Conservation (phyloP, 2,113 vertebrate species). For the Pungitius pungitius region DNA sequence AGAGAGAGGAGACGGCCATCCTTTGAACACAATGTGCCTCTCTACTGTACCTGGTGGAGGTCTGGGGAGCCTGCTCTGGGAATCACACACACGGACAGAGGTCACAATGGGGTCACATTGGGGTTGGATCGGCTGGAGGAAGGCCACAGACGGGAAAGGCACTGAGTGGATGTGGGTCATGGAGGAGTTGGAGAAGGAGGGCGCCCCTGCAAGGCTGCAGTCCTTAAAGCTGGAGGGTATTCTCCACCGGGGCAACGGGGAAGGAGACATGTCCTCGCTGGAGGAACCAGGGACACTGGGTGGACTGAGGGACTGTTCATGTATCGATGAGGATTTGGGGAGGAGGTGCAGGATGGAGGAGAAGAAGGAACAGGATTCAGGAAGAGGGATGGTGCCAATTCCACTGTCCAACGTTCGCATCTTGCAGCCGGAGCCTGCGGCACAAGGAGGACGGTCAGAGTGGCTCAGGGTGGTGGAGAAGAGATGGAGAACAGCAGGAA, state of each 20-base stretch:
- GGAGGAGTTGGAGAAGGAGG: slow-evolving; percentile 83
- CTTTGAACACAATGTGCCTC: background rate
- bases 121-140: slow-evolving; percentile 73
- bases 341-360: slow-evolving; percentile 78
- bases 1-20: background rate
- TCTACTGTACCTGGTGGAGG: slow-evolving; percentile 85
- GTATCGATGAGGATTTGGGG: slow-evolving; percentile 79
- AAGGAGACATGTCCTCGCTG: slow-evolving; percentile 67
- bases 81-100: slow-evolving; percentile 74
- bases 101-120: slow-evolving; percentile 63
- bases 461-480: slow-evolving; percentile 8
- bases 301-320: slow-evolving; percentile 72
- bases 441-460: slow-evolving; percentile 75
- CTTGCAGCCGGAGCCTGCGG: slow-evolving; percentile 87
- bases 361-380: slow-evolving; percentile 86
- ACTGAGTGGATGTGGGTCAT: slow-evolving; percentile 77
- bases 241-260: slow-evolving; percentile 76
- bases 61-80: slow-evolving; percentile 83
- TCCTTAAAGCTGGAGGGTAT: slow-evolving; percentile 69
- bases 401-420: slow-evolving; percentile 94
- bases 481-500: slow-evolving; percentile 41
- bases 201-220: slow-evolving; percentile 69
- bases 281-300: slow-evolving; percentile 70
- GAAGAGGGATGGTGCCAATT: slow-evolving; percentile 91
- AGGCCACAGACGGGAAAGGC: slow-evolving; percentile 79